Evolutionary conservation across 2,797 vertebrate genomes (phyloP), one percentile per base, ranked within the genome.

Genomic region (Neopelma chrysocephalum): DNA sequence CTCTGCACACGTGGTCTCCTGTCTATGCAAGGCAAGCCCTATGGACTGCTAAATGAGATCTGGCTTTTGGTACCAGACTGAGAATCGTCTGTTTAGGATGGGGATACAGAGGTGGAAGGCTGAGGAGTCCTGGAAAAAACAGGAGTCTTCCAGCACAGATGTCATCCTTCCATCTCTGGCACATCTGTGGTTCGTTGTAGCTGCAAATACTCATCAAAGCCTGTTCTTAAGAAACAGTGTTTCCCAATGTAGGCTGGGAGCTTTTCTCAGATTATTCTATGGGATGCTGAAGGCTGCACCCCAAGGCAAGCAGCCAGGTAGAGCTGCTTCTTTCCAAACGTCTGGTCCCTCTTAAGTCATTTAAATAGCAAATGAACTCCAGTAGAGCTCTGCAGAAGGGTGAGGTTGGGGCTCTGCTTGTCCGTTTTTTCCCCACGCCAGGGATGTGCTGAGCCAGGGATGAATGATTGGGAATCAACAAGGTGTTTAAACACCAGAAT

Each of bases 401-500:
- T 60, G 93, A 89, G 54, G 25, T 0, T 84, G 53, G 56, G 85
- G 71, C 85, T 89, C 77, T 42, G 70, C 85, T 77, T 51, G 93
- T 80, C 93, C 70, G 0, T 68, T 85, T 68, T 96, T 98, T 97
- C 97, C 96, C 91, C 32, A 40, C 21, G 89, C 97, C 96, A 87
- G 68, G 65, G 58, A 94, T 76, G 65, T 96, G 94, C 98, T 91
- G 96, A 98, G 97, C 96, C 82, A 96, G 96, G 97, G 97, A 97
- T 98, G 98, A 99, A 97, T 98, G 98, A 99, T 98, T 97, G 96
- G 97, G 98, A 97, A 98, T 98, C 98, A 97, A 98, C 98, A 98
- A 99, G 98, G 98, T 98, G 98, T 98, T 99, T 98, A 98, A 98
- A 98, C 98, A 98, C 97, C 94, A 91, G 97, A 98, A 98, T 98